Conservation (phyloP, 2,113 vertebrate genomes). For the Tonatia bakeri region DNA sequence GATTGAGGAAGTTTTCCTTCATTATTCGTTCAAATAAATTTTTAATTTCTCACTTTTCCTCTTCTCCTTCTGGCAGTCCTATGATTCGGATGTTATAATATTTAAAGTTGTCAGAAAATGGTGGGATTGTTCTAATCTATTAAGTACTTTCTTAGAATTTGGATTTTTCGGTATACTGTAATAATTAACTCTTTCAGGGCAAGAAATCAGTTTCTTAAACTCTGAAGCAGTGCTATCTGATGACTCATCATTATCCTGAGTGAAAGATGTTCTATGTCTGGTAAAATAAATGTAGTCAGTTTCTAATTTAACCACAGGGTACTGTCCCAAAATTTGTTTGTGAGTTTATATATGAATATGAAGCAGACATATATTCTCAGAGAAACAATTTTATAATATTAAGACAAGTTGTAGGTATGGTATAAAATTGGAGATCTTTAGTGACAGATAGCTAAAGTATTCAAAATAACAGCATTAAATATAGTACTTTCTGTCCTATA, state of each 20-base stretch:
- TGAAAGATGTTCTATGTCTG: not conserved
- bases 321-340: not conserved
- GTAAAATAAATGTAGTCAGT: not conserved
- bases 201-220: constrained; percentile 15
- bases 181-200: not conserved
- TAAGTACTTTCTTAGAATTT: not conserved
- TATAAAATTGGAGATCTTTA: not conserved
- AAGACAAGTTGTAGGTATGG: not conserved
- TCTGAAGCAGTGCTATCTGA: not conserved
- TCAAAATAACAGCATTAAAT: not conserved
- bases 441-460: not conserved
- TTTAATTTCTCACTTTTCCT: too few relatives aligned
- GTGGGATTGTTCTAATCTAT: not conserved
- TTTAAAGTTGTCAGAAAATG: not conserved
- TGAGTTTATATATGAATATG: not conserved
- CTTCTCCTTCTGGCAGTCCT: too few relatives aligned
- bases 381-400: constrained; percentile 8
- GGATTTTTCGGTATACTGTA: not conserved
- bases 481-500: not conserved
- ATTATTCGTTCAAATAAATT: too few relatives aligned
- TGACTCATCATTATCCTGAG: not conserved
- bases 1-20: too few relatives aligned
- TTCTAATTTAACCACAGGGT: not conserved
- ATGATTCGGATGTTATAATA: too few relatives aligned
- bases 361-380: not conserved